phyloP scores from a whole-genome alignment of 1,140 invertebrate species.

The Habropoda laboriosa region DNA sequence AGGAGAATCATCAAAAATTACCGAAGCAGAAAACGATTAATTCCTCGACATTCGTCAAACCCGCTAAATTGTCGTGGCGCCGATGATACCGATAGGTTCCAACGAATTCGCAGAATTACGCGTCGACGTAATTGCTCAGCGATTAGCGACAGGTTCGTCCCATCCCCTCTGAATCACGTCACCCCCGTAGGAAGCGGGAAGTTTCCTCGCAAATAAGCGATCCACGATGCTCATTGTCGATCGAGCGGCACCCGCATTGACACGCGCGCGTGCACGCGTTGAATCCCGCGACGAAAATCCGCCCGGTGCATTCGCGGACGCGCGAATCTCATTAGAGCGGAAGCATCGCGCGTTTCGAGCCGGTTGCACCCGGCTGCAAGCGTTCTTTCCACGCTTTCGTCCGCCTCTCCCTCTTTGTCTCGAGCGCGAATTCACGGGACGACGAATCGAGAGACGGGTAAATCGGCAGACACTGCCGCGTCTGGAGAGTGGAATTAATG shows the following conservation, averaged over 20 bases:
- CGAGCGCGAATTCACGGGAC: background rate
- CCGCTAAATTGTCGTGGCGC: no score
- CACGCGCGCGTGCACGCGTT: background rate
- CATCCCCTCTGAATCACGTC: background rate
- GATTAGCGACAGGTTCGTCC: background rate
- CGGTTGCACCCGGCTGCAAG: constrained; percentile 15
- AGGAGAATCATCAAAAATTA: no score
- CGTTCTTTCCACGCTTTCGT: constrained; percentile 24
- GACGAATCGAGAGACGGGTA: background rate
- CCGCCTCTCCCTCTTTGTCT: constrained; percentile 20
- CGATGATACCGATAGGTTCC: no score
- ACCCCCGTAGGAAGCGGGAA: background rate
- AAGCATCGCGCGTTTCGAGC: constrained; percentile 30
- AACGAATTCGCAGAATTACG: background rate
- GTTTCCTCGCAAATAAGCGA: background rate
- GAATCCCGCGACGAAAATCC: constrained; percentile 14
- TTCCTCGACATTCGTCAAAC: no score
- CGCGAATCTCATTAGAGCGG: constrained; percentile 34
- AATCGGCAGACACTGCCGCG: background rate
- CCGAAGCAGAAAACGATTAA: no score
- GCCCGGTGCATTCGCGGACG: constrained; percentile 26
- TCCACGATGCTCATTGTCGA: background rate
- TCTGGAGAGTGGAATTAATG: background rate
- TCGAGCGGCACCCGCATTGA: background rate
- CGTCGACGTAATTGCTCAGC: background rate